Evolutionary conservation across 1,140 invertebrate genomes (phyloP), one percentile per base, ranked within the genome.

Genomic region (Anadara kagoshimensis): DNA sequence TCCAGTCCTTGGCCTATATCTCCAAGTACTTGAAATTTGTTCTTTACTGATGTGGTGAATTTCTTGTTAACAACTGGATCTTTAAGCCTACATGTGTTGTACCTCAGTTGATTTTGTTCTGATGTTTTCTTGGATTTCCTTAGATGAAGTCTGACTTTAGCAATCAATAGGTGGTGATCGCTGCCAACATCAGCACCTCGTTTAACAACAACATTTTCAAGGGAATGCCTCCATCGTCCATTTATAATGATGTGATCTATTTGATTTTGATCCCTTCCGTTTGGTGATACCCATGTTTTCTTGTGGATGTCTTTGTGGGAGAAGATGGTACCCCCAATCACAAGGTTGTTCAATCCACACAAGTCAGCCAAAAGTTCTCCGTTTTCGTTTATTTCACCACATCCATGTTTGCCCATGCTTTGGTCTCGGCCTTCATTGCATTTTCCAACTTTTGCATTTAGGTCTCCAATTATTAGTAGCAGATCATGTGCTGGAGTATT

Each of bases 271-370:
- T 64, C 53, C 29, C 70, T 67, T 0, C 65, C 68, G 75, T 78
- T 61, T 47, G 78, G 72, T 36, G 79, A 81, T 45, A 59, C 53
- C 64, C 78, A 73, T 57, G 75, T 78, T 14, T 54, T 41, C 59
- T 81, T 81, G 58, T 75, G 68, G 12, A 70, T 78, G 43, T 68
- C 65, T 71, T 86, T 75, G 57, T 89, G 74, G 78, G 79, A 54
- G 95, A 97, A 91, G 95, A 97, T 88, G 95, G 97, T 69, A 95
- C 95, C 76, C 95, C 57, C 66, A 44, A 79, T 79, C 22, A 67
- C 56, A n/a, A 73, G 45, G 22, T 75, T 59, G 57, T 78, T 76
- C 14, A 53, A n/a, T 44, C 16, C 18, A 49, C 71, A 73, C 5
- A 67, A 22, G 18, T 73, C 53, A n/a, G 36, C n/a, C n/a, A 73